These are phyloP conservation scores for Antheraea pernyi DNA, from an alignment of 1,140 invertebrate species.

Conservation along the genomic window DNA sequence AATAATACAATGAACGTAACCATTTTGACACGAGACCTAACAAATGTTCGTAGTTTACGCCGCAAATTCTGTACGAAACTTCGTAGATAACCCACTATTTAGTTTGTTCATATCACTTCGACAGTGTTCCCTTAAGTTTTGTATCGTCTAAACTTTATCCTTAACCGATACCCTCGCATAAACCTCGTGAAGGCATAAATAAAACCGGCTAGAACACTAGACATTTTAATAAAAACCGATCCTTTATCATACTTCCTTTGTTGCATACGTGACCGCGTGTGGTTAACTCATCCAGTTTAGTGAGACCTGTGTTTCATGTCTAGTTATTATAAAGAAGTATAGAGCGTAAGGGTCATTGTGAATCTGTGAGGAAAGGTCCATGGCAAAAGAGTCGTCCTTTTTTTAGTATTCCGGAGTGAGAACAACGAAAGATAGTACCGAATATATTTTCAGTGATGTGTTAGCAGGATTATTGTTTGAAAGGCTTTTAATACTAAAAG, in stretches of 20 bases:
- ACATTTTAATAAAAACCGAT: conserved; percentile 54
- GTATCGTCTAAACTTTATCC: conserved; percentile 10
- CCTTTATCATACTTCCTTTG: conserved; percentile 55
- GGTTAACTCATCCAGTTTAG: conserved; percentile 32
- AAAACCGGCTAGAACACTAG: conserved; percentile 46
- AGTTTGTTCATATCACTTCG: conserved; percentile 3
- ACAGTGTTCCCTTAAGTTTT: background rate
- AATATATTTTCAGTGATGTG: conserved; percentile 22
- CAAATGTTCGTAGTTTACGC: background rate
- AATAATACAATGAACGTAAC: background rate
- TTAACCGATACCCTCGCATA: background rate
- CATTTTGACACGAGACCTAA: background rate
- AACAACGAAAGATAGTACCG: conserved; percentile 24
- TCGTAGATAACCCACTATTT: background rate
- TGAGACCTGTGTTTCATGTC: conserved; percentile 21
- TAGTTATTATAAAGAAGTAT: conserved; percentile 9
- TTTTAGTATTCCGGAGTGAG: conserved; percentile 27
- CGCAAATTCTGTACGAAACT: background rate
- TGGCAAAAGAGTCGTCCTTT: conserved; percentile 29
- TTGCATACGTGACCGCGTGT: conserved; percentile 48
- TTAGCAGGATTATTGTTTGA: background rate
- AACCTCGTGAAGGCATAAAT: conserved; percentile 38
- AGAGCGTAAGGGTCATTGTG: conserved; percentile 16
- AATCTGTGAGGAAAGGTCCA: conserved; percentile 20
- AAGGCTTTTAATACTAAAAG: background rate